Conservation (phyloP, 2,113 vertebrate species). For the Peucedramus taeniatus region DNA sequence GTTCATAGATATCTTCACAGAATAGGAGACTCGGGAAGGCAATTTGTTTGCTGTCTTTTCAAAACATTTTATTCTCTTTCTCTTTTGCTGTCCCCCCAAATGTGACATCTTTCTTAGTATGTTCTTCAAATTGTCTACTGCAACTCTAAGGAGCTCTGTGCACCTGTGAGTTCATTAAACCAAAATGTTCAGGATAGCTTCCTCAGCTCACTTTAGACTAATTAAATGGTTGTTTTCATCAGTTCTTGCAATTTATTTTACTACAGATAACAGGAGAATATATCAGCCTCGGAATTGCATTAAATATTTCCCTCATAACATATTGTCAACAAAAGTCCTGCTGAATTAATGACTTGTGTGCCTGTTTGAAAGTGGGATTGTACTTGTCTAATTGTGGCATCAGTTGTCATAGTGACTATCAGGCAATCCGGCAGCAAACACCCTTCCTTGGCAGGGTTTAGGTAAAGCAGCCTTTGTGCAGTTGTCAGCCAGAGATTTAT, state of each 20-base stretch:
- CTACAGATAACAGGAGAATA: conserved; percentile 72
- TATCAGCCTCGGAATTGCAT: conserved; percentile 73
- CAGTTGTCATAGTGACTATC: conserved; percentile 95
- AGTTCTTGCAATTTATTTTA: conserved; percentile 72
- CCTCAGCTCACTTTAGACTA: conserved; percentile 66
- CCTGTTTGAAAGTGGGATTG: conserved; percentile 90
- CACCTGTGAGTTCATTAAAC: conserved; percentile 62
- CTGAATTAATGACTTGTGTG: conserved; percentile 89
- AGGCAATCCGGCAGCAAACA: conserved; percentile 87
- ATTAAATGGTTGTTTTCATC: conserved; percentile 73
- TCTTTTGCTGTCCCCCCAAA: background rate
- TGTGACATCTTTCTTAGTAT: background rate
- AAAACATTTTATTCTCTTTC: background rate
- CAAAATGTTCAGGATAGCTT: conserved; percentile 45
- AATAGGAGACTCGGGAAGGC: background rate
- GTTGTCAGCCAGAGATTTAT: conserved; percentile 94
- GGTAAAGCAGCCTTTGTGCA: conserved; percentile 87
- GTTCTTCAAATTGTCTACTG: background rate
- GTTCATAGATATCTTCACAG: background rate
- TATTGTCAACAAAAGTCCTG: conserved; percentile 79
- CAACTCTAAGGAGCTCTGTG: background rate
- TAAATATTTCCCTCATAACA: conserved; percentile 78
- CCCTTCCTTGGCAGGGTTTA: conserved; percentile 88
- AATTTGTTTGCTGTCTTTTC: background rate
- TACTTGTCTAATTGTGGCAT: conserved; percentile 93